These are phyloP conservation scores for Drosophila neoperkinsi DNA, from an alignment of 2,888 invertebrate species.

Conservation along the genomic window DNA sequence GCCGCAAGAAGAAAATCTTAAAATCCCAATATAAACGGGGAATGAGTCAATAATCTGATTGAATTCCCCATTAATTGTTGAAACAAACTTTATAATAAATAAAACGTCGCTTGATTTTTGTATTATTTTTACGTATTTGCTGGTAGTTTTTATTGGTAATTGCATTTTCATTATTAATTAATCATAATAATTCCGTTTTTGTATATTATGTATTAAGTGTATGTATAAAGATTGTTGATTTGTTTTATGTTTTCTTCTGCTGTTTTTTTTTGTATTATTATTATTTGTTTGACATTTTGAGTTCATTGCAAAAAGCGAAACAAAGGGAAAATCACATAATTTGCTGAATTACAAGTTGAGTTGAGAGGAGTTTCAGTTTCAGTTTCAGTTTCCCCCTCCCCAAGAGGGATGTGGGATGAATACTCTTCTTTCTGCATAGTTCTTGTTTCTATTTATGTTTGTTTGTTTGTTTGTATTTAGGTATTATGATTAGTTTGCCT, in stretches of 20 bases:
- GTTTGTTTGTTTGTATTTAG: constrained; percentile 1
- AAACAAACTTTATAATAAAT: neutral
- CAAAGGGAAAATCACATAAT: constrained; percentile 62
- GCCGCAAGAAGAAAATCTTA: neutral
- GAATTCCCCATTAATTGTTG: neutral
- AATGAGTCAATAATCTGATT: neutral
- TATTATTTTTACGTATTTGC: constrained; percentile 76
- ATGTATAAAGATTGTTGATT: constrained; percentile 63
- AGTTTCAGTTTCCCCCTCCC: constrained; percentile 9
- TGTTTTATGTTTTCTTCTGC: constrained; percentile 26
- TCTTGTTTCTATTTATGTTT: constrained; percentile 7
- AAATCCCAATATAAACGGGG: neutral
- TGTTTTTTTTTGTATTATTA: neutral
- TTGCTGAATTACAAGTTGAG: constrained; percentile 46
- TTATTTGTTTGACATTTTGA: constrained; percentile 44
- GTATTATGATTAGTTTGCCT: constrained; percentile 35
- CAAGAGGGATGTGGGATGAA: constrained; percentile 30
- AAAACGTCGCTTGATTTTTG: constrained; percentile 12
- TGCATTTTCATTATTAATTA: constrained; percentile 71
- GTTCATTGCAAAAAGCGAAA: constrained; percentile 71
- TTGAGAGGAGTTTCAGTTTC: constrained; percentile 9
- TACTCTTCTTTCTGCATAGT: constrained; percentile 32
- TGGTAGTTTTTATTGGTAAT: constrained; percentile 82
- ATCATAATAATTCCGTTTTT: constrained; percentile 64
- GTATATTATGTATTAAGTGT: constrained; percentile 50